phyloP scores from a whole-genome alignment of 2,113 vertebrate species.

The Phocoena sinus region DNA sequence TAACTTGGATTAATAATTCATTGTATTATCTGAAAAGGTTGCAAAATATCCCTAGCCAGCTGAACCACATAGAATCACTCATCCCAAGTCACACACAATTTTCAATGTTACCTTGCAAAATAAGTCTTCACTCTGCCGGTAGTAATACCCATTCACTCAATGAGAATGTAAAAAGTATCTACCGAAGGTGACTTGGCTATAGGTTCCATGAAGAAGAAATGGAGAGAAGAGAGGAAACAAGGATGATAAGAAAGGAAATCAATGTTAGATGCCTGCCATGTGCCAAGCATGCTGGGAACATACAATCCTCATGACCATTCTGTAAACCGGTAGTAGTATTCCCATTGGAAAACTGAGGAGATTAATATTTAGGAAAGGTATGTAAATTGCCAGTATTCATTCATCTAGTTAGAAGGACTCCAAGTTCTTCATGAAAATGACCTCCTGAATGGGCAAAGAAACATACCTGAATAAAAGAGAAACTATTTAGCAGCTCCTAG shows the following conservation, averaged over 20 bases:
- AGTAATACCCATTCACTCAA: background rate
- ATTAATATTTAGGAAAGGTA: background rate
- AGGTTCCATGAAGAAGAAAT: background rate
- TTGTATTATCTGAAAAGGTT: slow-evolving; percentile 41
- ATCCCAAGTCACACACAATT: background rate
- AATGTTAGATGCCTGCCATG: background rate
- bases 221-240: background rate
- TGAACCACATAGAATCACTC: background rate
- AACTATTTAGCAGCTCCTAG: background rate
- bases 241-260: background rate
- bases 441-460: background rate
- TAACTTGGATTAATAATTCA: slow-evolving; percentile 71
- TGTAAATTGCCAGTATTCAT: background rate
- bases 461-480: background rate
- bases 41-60: background rate
- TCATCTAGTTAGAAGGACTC: background rate
- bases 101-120: slow-evolving; percentile 7
- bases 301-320: background rate
- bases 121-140: background rate
- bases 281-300: background rate
- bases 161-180: background rate
- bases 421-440: background rate
- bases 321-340: background rate
- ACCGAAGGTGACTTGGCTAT: background rate
- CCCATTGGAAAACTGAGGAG: background rate